These are phyloP conservation scores for Acipenser ruthenus DNA, from an alignment of 2,797 vertebrate species.

Conservation along the genomic window DNA sequence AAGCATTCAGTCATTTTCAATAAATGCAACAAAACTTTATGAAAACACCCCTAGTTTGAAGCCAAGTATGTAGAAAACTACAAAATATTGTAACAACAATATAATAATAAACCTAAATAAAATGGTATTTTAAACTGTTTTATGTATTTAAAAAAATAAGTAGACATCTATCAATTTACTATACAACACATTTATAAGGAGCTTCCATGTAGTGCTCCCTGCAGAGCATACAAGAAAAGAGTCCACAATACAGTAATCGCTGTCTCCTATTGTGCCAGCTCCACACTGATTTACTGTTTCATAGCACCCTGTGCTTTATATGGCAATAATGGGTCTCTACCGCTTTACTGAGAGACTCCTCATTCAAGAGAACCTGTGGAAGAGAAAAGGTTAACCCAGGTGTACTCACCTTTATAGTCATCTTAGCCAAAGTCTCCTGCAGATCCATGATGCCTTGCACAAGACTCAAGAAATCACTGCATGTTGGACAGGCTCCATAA, in stretches of 20 bases:
- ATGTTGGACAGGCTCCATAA: conserved; percentile 88
- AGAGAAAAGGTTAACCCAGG: conserved; percentile 3
- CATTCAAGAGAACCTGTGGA: conserved; percentile 17
- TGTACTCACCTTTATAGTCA: conserved; percentile 86
- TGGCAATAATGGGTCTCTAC: not conserved
- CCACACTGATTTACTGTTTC: not conserved
- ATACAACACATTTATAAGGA: too few species aligned
- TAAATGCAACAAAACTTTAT: too few species aligned
- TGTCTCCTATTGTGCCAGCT: not conserved
- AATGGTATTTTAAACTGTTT: too few species aligned
- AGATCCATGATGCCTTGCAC: conserved; percentile 98
- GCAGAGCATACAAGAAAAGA: not conserved
- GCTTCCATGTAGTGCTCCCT: not conserved
- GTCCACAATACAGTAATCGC: not conserved
- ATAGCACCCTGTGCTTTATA: not conserved
- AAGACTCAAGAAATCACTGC: conserved; percentile 93
- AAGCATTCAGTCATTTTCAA: not conserved
- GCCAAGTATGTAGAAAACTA: too few species aligned
- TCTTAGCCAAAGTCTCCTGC: conserved; percentile 91
- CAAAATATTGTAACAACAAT: too few species aligned
- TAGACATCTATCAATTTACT: too few species aligned
- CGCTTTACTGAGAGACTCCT: not conserved
- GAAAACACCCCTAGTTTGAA: too few species aligned
- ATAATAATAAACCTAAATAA: too few species aligned
- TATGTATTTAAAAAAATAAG: too few species aligned